These are phyloP conservation scores for Brachymystax lenok DNA, from an alignment of 2,797 vertebrate species.

Conservation along the genomic window DNA sequence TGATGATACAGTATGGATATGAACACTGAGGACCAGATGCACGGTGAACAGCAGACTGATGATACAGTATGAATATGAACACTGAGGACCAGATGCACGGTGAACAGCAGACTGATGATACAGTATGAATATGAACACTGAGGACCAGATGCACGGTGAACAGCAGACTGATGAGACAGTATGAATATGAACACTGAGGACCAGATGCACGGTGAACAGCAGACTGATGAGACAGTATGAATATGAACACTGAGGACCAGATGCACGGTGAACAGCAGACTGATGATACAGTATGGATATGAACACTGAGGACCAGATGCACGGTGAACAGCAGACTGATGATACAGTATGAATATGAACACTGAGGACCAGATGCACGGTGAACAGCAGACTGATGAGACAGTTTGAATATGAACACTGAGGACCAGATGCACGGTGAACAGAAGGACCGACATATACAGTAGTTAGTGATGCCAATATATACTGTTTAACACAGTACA, in stretches of 20 bases:
- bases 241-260: background rate
- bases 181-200: background rate
- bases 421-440: background rate
- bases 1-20: too few species aligned
- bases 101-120: constrained; percentile 1
- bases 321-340: constrained; percentile 7
- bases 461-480: background rate
- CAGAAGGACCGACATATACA: constrained; percentile 28
- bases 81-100: background rate
- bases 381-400: background rate
- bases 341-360: background rate
- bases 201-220: constrained; percentile 8
- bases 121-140: background rate
- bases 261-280: constrained; percentile 8
- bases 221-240: background rate
- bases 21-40: background rate
- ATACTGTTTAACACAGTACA: too few species aligned
- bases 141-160: background rate
- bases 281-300: background rate
- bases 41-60: too few species aligned
- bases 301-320: background rate
- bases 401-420: background rate
- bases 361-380: background rate
- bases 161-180: background rate
- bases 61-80: background rate